These are phyloP conservation scores for Manis javanica DNA, from an alignment of 2,797 vertebrate genomes.

Conservation along the genomic window DNA sequence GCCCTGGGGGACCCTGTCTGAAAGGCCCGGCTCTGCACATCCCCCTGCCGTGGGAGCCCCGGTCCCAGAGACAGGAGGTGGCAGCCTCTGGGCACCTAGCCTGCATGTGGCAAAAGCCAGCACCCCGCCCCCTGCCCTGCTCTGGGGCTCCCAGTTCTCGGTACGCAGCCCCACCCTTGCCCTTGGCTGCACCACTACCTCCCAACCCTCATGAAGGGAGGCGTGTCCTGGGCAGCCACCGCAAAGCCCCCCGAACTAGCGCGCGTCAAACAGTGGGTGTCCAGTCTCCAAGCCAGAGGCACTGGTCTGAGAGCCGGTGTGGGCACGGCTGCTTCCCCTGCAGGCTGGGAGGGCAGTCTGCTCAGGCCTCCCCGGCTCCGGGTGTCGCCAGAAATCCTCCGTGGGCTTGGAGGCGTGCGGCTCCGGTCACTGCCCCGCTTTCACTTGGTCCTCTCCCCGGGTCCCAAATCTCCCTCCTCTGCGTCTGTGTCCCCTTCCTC, in stretches of 20 bases:
- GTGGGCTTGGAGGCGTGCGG: fast-evolving
- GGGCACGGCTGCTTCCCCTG: neutral
- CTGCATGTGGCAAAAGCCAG: neutral
- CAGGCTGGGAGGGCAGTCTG: neutral
- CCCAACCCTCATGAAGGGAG: fast-evolving
- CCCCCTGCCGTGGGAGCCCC: neutral
- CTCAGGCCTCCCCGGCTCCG: neutral
- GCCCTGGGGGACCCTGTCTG: neutral
- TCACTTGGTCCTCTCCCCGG: neutral
- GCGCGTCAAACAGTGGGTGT: neutral
- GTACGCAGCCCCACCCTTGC: too few species aligned
- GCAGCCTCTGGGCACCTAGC: neutral
- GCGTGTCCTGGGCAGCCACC: fast-evolving
- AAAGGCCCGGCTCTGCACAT: neutral
- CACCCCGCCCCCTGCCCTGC: neutral
- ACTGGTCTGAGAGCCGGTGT: fast-evolving
- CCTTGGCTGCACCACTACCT: neutral
- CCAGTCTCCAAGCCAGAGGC: neutral
- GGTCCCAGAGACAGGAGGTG: neutral
- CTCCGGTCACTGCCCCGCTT: fast-evolving
- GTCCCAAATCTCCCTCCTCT: fast-evolving
- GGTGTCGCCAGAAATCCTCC: neutral
- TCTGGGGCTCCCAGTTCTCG: neutral
- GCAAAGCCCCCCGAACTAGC: neutral
- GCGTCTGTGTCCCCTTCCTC: neutral